Percentiles rank a stretch among this genome's conserved stretches.
phyloP scores from a whole-genome alignment of 92 coral and sea anemone genomes.

The Epizoanthus illoricatus region DNA sequence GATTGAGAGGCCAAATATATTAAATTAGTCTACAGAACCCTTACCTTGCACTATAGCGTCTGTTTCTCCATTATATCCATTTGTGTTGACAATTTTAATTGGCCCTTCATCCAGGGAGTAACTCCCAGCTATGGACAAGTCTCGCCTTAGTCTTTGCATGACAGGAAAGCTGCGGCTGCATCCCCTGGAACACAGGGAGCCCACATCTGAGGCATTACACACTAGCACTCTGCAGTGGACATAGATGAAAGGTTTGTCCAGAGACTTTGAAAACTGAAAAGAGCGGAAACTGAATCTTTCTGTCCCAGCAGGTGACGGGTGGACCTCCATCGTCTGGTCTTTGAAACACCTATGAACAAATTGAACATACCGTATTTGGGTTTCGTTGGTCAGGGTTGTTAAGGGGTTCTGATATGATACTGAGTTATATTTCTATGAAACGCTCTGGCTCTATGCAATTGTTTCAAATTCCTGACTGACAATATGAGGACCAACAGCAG shows the following conservation, averaged over 20 bases:
- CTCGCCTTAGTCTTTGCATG: constrained; percentile 12
- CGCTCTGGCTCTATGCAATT: no score
- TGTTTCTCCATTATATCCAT: neutral
- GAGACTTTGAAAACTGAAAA: constrained; percentile 19
- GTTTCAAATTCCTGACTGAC: no score
- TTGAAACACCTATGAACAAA: constrained; percentile 2
- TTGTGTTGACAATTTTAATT: constrained; percentile 1
- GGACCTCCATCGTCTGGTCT: neutral
- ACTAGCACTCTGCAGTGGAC: constrained; percentile 37
- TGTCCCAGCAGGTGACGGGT: constrained; percentile 22
- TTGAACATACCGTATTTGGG: neutral
- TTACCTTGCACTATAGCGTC: neutral
- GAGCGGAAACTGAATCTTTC: constrained; percentile 33
- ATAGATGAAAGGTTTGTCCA: constrained; percentile 20
- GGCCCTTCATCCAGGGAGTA: constrained; percentile 39
- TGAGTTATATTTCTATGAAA: no score
- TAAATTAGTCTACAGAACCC: neutral
- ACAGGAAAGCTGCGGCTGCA: neutral
- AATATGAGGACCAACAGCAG: no score
- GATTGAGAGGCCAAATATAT: neutral
- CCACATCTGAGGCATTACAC: constrained; percentile 26
- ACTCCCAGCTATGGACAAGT: neutral
- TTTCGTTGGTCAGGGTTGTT: no score
- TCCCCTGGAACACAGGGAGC: constrained; percentile 1
- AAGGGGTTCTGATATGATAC: no score